Evolutionary conservation across 92 coral and sea anemone species (phyloP), one percentile per base, ranked within the genome.

Genomic region (Phenganax marumi): DNA sequence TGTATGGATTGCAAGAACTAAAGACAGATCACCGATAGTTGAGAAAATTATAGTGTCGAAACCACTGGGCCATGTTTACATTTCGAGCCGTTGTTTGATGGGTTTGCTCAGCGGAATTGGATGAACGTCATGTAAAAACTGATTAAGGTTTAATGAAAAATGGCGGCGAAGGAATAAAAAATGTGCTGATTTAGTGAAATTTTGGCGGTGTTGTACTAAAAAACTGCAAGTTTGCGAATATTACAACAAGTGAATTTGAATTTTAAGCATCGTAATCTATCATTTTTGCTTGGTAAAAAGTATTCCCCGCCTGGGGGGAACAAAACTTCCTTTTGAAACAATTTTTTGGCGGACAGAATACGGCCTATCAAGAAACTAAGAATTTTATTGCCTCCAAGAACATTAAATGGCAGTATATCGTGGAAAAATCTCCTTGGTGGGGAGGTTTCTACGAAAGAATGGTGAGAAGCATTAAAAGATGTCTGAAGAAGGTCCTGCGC

Each of bases 51-150:
- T 16, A 53, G 22, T 6, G 63, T 56, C 46, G 49, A 68, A 68
- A 56, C 68, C n/a, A n/a, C 52, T 63, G 82, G 46, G 70, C 69
- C 8, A n/a, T 77, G 63, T 50, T 68, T 77, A 22, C 71, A 24
- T 33, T 50, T 57, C 0, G 71, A 57, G 23, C 69, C 63, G 70
- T 63, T 53, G 21, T 57, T 17, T 63, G 52, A 26, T 21, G 51
- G 70, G 11, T 77, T 57, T 53, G 39, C 56, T 55, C 51, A 77
- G 22, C 70, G 49, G 33, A 53, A 54, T 54, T 65, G 33, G 6
- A 21, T 14, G 2, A 13, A 58, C 65, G 1, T 58, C 65, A 14
- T 58, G 8, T 58, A 58, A 58, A 8, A n/a, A 58, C 5, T 58
- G 21, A 58, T n/a, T 18, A 58, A 58, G 23, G 65, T 58, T 58